Evolutionary conservation across 1,140 invertebrate genomes (phyloP), one percentile per base, ranked within the genome.

Genomic region (Periplaneta americana): DNA sequence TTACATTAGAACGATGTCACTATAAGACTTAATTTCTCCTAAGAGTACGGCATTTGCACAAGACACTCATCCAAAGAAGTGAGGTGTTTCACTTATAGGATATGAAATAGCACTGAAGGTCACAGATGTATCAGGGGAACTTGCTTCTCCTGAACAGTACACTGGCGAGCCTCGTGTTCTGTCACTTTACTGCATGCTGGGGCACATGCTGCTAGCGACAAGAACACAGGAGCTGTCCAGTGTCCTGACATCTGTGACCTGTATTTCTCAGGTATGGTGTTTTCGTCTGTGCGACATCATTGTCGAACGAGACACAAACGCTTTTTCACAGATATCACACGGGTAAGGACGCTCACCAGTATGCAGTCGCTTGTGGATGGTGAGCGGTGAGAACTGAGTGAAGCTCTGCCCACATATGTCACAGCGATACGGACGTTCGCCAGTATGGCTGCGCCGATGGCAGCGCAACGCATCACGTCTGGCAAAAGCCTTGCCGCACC

Each of bases 271-370:
- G 0, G 79, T 92, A 33, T 83, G 81, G 84, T 92, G 91, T 84
- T 91, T 92, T 83, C 92, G 92, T 81, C 87, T 88, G 83, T 92
- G 91, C 15, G 89, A 88, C 89, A 91, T 90, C 91, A 92, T 91
- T 0, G 91, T 91, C 0, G 91, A 92, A 74, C 89, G 85, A 0
- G 91, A 92, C 1, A 92, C 91, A 80, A 92, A 92, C 1, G 88
- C 86, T 83, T 91, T 91, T 2, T 90, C 88, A 85, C 95, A 96
- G 2, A 92, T 87, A 81, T 95, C 93, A 87, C 95, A 96, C 66
- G 92, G 89, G 85, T 96, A 96, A 0, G 95, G 95, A 79, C 94
- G 90, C 85, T 96, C 95, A 2, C 95, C 94, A 0, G 95, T 96
- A 85, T 96, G 95, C 33, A 92, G 83, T 74, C 91, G 86, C 83